Conservation (phyloP, 2,888 invertebrate species). For the Anarsia innoxiella region DNA sequence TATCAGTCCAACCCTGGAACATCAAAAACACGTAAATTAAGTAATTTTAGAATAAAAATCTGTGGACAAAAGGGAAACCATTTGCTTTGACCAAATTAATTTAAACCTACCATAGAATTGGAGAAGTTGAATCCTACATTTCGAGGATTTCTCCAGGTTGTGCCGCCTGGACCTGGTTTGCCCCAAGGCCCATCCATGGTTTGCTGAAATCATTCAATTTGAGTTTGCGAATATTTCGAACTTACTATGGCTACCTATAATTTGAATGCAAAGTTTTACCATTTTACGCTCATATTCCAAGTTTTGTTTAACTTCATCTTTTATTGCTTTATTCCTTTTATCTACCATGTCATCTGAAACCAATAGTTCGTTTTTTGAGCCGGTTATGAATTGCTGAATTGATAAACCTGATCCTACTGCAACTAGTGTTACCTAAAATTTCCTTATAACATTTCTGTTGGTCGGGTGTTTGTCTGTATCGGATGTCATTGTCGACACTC, state of each 20-base stretch:
- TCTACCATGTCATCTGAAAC: slow-evolving; percentile 77
- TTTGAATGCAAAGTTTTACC: too few relatives aligned
- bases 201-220: slow-evolving; percentile 60
- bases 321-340: slow-evolving; percentile 65
- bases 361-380: not conserved
- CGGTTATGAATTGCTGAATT: too few relatives aligned
- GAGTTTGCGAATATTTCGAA: too few relatives aligned
- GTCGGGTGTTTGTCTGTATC: slow-evolving; percentile 76
- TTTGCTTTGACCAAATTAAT: too few relatives aligned
- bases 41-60: too few relatives aligned
- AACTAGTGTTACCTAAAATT: slow-evolving; percentile 75
- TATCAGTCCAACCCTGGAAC: slow-evolving; percentile 63
- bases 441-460: slow-evolving; percentile 75
- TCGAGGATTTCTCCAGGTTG: slow-evolving; percentile 83
- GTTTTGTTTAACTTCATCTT: slow-evolving; percentile 60
- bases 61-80: too few relatives aligned
- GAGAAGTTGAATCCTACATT: slow-evolving; percentile 83
- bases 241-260: too few relatives aligned
- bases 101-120: slow-evolving; percentile 83
- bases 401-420: too few relatives aligned
- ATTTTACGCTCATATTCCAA: slow-evolving; percentile 70
- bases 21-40: too few relatives aligned
- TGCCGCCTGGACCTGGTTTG: slow-evolving; percentile 81
- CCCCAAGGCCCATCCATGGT: slow-evolving; percentile 77
- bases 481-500: slow-evolving; percentile 81